These are phyloP conservation scores for Chamaetylas fuelleborni DNA, from an alignment of 2,113 vertebrate genomes.

Conservation along the genomic window DNA sequence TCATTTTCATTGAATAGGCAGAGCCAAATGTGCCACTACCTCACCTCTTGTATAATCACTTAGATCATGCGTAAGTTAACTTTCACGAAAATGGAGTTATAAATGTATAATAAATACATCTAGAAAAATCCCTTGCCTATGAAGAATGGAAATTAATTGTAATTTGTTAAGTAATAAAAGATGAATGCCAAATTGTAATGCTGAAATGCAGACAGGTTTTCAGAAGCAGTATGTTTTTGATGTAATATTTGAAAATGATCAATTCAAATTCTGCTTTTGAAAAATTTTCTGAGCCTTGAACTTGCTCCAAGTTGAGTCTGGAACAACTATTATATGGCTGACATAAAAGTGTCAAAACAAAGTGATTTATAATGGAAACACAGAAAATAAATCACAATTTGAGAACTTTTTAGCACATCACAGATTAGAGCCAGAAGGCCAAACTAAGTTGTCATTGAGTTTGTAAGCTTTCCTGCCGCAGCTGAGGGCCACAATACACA, in stretches of 20 bases:
- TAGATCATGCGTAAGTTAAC: background rate
- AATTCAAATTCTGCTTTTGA: slow-evolving; percentile 36
- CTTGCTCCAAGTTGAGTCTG: slow-evolving; percentile 46
- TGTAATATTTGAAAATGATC: slow-evolving; percentile 37
- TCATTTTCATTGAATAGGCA: background rate
- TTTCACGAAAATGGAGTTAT: background rate
- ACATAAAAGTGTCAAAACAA: slow-evolving; percentile 53
- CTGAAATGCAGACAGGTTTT: slow-evolving; percentile 19
- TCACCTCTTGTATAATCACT: background rate
- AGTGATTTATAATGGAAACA: slow-evolving; percentile 65
- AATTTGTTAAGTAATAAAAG: slow-evolving; percentile 31
- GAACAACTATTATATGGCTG: slow-evolving; percentile 16
- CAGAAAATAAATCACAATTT: slow-evolving; percentile 69
- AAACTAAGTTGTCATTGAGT: slow-evolving; percentile 42
- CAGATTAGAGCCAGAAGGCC: slow-evolving; percentile 68
- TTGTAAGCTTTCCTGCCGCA: slow-evolving; percentile 7
- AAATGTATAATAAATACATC: slow-evolving; percentile 11
- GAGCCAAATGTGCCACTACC: background rate
- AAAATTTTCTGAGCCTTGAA: slow-evolving; percentile 41
- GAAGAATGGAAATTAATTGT: background rate
- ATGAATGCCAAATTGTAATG: background rate
- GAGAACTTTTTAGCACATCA: slow-evolving; percentile 51
- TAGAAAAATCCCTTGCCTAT: background rate
- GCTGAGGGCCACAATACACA: background rate
- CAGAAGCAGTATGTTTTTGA: slow-evolving; percentile 7